These are phyloP conservation scores for Amphiprion clarkii DNA, from an alignment of 2,797 vertebrate genomes.

Conservation along the genomic window DNA sequence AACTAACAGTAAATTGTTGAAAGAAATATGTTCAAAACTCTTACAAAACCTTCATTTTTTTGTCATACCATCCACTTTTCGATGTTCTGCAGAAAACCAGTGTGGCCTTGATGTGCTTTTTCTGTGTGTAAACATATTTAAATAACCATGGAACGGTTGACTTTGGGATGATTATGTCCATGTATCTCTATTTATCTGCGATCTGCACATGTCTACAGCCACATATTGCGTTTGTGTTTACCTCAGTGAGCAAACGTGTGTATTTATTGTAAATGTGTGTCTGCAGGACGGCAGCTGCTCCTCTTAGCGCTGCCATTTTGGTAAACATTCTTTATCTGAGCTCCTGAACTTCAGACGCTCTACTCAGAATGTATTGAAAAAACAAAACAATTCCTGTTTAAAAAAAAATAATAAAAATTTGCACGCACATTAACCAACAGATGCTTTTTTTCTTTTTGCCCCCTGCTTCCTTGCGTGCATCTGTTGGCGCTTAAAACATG, in stretches of 20 bases:
- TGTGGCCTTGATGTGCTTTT: neutral
- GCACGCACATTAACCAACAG: constrained; percentile 6
- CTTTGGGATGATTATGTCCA: neutral
- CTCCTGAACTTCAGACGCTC: constrained; percentile 19
- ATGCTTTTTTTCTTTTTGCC: neutral
- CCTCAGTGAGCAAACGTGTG: no score
- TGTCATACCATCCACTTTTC: no score
- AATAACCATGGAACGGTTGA: no score
- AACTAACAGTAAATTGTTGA: no score
- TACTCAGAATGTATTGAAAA: neutral
- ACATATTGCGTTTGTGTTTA: no score
- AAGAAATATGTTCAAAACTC: no score
- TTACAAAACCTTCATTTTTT: no score
- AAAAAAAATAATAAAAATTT: neutral
- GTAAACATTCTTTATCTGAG: constrained; percentile 26
- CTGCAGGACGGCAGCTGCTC: constrained; percentile 27
- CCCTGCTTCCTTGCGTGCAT: neutral
- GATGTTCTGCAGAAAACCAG: no score
- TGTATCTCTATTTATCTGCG: no score
- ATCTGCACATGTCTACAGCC: no score
- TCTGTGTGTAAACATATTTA: no score
- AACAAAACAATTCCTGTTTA: neutral
- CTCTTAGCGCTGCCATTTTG: neutral
- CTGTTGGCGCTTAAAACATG: constrained; percentile 28
- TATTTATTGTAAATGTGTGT: neutral